Evolutionary conservation across 2,113 vertebrate genomes (phyloP), one percentile per base, ranked within the genome.

Genomic region (Tursiops truncatus): DNA sequence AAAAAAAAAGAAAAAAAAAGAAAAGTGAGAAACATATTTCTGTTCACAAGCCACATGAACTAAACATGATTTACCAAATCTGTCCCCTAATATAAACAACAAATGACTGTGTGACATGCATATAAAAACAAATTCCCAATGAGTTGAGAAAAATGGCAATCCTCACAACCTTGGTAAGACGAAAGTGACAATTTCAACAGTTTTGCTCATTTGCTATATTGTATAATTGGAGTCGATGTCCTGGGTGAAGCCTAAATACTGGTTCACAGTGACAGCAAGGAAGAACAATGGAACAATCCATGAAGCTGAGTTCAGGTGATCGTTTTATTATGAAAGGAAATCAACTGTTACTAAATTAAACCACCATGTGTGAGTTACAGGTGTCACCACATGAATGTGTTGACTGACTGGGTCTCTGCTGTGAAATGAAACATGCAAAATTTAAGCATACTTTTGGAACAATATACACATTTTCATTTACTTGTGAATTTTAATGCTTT

Each of bases 311-410:
- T 63, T 86, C 67, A 86, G 79, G 68, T 86, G 73, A 83, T 18
- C n/a, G 41, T 91, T 85, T 79, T 89, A 81, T 94, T 84, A 71
- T 80, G 83, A 82, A 79, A 56, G 50, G 36, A 95, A 93, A 96
- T 95, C 90, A 95, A 82, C 71, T 89, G 71, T 93, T 84, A 79
- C 70, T 81, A 84, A 96, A 91, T 85, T 90, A 85, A 95, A 77
- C 58, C 74, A 79, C 44, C 73, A 79, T 4, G 11, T 70, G 79
- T 95, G 82, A 94, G 86, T 85, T 89, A 65, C 80, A 76, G 68
- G 87, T 94, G 83, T 95, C 97, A 89, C 41, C 18, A 8, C 63
- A 56, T 26, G 36, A 82, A 50, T 33, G 50, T 71, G 68, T 73
- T 83, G 80, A 89, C 81, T 90, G 68, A 94, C 60, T 67, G 31